These are phyloP conservation scores for Porites lutea DNA, from an alignment of 64 coral and sea anemone species.

Conservation along the genomic window DNA sequence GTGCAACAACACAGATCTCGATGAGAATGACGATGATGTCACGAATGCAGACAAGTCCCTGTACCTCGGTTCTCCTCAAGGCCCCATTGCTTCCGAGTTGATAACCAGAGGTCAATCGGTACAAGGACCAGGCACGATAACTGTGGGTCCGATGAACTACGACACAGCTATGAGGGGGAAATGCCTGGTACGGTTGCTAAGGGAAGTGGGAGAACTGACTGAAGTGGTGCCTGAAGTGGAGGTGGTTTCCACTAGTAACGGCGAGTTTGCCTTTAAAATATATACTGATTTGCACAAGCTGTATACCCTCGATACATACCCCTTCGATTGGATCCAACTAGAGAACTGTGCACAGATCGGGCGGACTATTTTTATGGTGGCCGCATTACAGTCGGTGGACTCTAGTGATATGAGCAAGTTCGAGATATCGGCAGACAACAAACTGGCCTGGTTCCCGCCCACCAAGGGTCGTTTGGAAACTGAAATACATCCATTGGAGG, in stretches of 20 bases:
- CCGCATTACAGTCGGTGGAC: neutral
- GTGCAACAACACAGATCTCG: neutral
- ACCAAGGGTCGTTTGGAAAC: too few relatives aligned
- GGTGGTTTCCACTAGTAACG: neutral
- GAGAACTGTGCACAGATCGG: neutral
- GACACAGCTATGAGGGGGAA: neutral
- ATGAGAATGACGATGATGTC: neutral
- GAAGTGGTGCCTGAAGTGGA: neutral
- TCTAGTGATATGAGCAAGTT: neutral
- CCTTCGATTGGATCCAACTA: neutral
- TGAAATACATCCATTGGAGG: neutral
- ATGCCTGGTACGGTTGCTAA: neutral
- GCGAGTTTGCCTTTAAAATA: neutral
- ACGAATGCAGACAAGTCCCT: neutral
- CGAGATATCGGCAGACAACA: neutral
- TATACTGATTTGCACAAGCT: neutral
- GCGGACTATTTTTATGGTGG: neutral
- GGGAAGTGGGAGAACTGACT: neutral
- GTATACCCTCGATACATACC: neutral
- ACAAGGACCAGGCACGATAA: neutral
- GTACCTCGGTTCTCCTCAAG: neutral
- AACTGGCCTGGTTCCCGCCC: neutral
- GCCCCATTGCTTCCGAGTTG: neutral
- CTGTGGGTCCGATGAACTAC: neutral
- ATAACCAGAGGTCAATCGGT: neutral